These are phyloP conservation scores for Takifugu flavidus DNA, from an alignment of 2,113 vertebrate genomes.

Conservation along the genomic window DNA sequence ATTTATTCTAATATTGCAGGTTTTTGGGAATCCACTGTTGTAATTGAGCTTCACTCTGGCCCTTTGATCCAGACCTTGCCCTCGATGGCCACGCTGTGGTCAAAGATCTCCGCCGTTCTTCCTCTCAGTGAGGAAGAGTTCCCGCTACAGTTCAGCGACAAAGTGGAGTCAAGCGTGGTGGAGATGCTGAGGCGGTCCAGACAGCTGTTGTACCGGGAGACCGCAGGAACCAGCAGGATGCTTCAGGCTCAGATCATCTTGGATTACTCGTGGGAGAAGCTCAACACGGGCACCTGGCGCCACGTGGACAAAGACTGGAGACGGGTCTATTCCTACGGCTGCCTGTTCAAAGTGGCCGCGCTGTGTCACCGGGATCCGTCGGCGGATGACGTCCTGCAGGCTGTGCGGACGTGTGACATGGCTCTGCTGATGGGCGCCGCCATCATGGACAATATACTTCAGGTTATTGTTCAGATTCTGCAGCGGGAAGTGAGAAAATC, in stretches of 20 bases:
- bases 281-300: slow-evolving; percentile 83
- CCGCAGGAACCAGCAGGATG: slow-evolving; percentile 18
- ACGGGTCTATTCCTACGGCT: slow-evolving; percentile 81
- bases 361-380: slow-evolving; percentile 63
- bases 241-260: slow-evolving; percentile 73
- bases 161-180: slow-evolving; percentile 66
- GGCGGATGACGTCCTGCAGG: slow-evolving; percentile 48
- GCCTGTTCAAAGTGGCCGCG: slow-evolving; percentile 81
- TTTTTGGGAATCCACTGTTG: slow-evolving; percentile 2
- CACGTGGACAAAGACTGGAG: slow-evolving; percentile 86
- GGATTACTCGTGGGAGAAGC: slow-evolving; percentile 87
- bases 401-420: slow-evolving; percentile 86
- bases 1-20: slow-evolving; percentile 1
- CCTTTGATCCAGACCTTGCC: slow-evolving; percentile 9
- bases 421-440: slow-evolving; percentile 87
- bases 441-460: slow-evolving; percentile 79
- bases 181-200: slow-evolving; percentile 64
- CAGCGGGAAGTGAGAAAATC: slow-evolving; percentile 60
- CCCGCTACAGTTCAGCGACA: slow-evolving; percentile 64
- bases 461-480: slow-evolving; percentile 72
- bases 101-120: slow-evolving; percentile 65
- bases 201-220: slow-evolving; percentile 64
- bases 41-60: slow-evolving; percentile 14
- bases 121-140: slow-evolving; percentile 70
- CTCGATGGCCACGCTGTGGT: slow-evolving; percentile 65